Conservation (phyloP, 1,140 invertebrate genomes). For the Geopemphigus sp. region DNA sequence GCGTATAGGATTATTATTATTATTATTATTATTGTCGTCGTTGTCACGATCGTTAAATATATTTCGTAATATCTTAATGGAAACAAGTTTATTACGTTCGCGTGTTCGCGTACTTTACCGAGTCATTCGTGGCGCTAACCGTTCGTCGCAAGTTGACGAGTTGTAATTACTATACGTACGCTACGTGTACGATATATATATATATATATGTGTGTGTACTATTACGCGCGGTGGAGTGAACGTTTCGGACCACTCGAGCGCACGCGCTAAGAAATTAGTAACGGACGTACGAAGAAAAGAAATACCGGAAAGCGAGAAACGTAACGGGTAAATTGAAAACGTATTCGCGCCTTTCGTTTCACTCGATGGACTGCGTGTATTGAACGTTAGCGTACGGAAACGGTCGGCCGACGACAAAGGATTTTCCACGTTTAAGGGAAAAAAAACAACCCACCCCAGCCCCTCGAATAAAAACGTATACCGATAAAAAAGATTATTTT, state of each 20-base stretch:
- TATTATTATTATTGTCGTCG: background rate
- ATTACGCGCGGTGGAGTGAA: background rate
- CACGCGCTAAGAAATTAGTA: background rate
- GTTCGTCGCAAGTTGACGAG: too few relatives aligned
- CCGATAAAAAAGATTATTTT: too few relatives aligned
- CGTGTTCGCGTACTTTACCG: background rate
- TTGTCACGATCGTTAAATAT: background rate
- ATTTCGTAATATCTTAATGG: background rate
- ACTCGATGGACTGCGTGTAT: background rate
- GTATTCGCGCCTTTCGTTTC: slow-evolving; percentile 11
- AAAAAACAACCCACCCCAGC: too few relatives aligned
- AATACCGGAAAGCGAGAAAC: background rate
- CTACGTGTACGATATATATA: background rate
- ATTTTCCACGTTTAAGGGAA: background rate
- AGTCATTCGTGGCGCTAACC: too few relatives aligned
- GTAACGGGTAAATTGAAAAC: slow-evolving; percentile 1
- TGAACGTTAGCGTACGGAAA: too few relatives aligned
- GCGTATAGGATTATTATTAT: background rate
- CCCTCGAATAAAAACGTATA: background rate
- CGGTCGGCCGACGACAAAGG: background rate
- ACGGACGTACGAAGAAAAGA: background rate
- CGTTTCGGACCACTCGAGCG: slow-evolving; percentile 21
- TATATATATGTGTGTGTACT: too few relatives aligned
- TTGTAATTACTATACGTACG: too few relatives aligned
- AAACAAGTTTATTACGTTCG: background rate